Percentiles rank a stretch among this genome's conserved stretches.
These are phyloP conservation scores for Ochotona curzoniae DNA, from an alignment of 2,113 vertebrate genomes.

Conservation along the genomic window DNA sequence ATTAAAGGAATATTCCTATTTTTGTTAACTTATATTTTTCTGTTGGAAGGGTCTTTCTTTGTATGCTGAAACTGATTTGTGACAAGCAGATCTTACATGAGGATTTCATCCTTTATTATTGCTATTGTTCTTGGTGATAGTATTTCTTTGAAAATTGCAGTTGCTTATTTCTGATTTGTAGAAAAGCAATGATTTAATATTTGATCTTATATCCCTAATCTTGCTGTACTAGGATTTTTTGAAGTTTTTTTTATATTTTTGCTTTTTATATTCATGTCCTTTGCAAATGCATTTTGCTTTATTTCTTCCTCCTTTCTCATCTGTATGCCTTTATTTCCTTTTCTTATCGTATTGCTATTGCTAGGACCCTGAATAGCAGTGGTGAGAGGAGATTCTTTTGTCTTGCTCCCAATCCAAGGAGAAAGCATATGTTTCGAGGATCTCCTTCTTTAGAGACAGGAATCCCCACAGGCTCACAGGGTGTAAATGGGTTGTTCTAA, in stretches of 20 bases:
- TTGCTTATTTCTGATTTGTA: background rate
- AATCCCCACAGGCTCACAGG: background rate
- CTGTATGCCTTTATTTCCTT: constrained; percentile 29
- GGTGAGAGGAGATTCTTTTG: background rate
- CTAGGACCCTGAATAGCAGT: background rate
- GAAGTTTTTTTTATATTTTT: constrained; percentile 3
- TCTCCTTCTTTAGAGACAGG: background rate
- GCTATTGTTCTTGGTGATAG: background rate
- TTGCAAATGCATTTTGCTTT: background rate
- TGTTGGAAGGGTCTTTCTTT: background rate
- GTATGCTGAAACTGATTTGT: background rate
- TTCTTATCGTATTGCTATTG: constrained; percentile 65
- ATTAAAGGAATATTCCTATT: background rate
- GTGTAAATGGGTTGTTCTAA: background rate
- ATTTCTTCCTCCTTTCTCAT: constrained; percentile 8
- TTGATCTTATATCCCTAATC: background rate
- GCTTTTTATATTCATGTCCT: background rate
- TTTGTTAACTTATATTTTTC: constrained; percentile 18
- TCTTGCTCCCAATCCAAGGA: background rate
- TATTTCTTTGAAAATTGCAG: background rate
- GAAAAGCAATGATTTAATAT: background rate
- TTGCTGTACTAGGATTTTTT: background rate
- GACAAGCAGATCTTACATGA: background rate
- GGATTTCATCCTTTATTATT: background rate
- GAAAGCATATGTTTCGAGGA: background rate